Evolutionary conservation across 2,888 invertebrate genomes (phyloP).

Genomic region (Pristionchus maxplancki): DNA sequence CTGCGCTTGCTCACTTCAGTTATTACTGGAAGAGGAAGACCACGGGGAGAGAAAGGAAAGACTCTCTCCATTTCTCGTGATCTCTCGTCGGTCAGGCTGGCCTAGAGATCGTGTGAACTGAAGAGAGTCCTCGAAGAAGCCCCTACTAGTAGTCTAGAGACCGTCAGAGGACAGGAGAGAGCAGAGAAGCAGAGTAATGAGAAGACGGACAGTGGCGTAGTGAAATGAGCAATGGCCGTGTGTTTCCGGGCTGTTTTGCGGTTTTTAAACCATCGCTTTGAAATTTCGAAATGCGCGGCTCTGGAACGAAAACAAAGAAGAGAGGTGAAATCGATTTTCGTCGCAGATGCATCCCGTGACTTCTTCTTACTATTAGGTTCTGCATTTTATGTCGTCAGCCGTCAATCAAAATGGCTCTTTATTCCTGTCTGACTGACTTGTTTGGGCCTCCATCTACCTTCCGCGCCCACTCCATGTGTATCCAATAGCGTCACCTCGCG

Average conservation of each 20-base stretch:
- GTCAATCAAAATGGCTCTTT: too few relatives aligned
- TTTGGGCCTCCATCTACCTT: too few relatives aligned
- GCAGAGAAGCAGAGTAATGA: conserved; percentile 2
- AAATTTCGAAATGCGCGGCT: not conserved
- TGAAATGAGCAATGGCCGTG: not conserved
- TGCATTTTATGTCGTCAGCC: too few relatives aligned
- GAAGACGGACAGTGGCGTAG: not conserved
- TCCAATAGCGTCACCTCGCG: too few relatives aligned
- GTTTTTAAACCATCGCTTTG: not conserved
- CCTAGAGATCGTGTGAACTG: not conserved
- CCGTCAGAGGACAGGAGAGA: too few relatives aligned
- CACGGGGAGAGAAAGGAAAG: not conserved
- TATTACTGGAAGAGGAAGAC: not conserved
- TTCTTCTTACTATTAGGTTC: not conserved
- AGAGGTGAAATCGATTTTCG: conserved; percentile 11
- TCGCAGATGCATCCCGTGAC: not conserved
- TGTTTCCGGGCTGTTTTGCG: not conserved
- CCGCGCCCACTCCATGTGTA: too few relatives aligned
- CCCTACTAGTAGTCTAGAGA: too few relatives aligned
- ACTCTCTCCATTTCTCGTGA: not conserved
- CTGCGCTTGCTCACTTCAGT: conserved; percentile 16
- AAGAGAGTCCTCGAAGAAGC: not conserved
- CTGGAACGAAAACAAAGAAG: not conserved
- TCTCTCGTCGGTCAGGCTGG: not conserved
- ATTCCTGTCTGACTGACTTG: too few relatives aligned